Evolutionary conservation across 2,113 vertebrate species (phyloP).

Genomic region (Salvelinus sp.): DNA sequence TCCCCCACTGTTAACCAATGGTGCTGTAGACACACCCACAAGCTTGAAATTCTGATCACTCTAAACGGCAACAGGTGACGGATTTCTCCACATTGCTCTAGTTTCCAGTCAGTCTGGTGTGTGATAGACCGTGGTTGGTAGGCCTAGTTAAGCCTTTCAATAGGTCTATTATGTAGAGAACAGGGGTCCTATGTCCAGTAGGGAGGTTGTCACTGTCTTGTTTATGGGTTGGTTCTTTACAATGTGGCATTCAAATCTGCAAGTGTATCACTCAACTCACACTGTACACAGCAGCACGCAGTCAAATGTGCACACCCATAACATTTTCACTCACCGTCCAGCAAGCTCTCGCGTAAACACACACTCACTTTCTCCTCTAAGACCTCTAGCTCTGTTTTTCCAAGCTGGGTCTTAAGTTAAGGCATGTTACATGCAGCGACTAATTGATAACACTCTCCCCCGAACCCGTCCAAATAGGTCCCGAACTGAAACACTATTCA

Average conservation of each 20-base stretch:
- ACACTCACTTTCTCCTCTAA: no score
- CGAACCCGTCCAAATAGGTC: conserved; percentile 26
- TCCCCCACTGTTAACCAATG: conserved; percentile 30
- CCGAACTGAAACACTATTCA: conserved; percentile 35
- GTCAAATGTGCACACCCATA: conserved; percentile 26
- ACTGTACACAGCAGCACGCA: conserved; percentile 16
- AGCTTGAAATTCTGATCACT: conserved; percentile 52
- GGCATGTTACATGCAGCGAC: conserved; percentile 9
- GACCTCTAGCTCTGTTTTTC: conserved; percentile 15
- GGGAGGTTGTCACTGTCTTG: conserved; percentile 71
- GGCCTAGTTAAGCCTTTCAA: conserved; percentile 51
- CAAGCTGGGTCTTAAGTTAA: conserved; percentile 18
- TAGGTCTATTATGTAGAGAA: conserved; percentile 69
- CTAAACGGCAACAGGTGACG: conserved; percentile 74
- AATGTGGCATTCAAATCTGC: conserved; percentile 66
- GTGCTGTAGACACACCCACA: conserved; percentile 47
- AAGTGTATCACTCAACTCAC: conserved; percentile 23
- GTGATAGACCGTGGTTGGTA: conserved; percentile 51
- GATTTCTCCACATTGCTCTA: conserved; percentile 45
- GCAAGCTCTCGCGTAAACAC: conserved; percentile 10
- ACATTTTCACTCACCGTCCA: conserved; percentile 39
- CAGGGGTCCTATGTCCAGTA: conserved; percentile 67
- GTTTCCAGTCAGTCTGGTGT: conserved; percentile 42
- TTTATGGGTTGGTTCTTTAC: conserved; percentile 59
- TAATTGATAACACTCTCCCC: conserved; percentile 41